phyloP scores from a whole-genome alignment of 2,888 invertebrate genomes.

The Timema cristinae region DNA sequence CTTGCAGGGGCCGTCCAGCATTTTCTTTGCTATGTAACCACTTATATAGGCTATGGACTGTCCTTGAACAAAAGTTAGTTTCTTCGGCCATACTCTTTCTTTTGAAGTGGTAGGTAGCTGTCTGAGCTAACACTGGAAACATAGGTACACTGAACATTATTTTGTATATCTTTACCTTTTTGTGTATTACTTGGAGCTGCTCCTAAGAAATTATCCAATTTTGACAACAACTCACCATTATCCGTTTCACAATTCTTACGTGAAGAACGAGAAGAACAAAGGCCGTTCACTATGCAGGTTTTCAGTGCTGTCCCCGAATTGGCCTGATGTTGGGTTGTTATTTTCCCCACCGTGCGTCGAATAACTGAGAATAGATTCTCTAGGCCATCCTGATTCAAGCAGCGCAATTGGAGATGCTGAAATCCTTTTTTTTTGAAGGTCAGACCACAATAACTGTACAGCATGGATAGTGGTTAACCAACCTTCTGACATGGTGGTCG shows the following conservation, averaged over 20 bases:
- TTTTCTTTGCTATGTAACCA: neutral
- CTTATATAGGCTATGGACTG: conserved; percentile 2
- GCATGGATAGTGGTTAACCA: neutral
- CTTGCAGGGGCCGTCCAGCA: neutral
- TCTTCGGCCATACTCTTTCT: neutral
- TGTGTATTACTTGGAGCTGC: neutral
- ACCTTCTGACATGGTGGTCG: neutral
- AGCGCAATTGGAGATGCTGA: neutral
- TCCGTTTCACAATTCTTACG: neutral
- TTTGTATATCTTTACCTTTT: neutral
- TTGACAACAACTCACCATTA: neutral
- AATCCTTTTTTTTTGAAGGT: neutral
- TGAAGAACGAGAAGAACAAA: neutral
- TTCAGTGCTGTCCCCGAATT: neutral
- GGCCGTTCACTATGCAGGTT: neutral
- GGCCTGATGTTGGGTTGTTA: neutral
- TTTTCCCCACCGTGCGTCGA: too few species aligned
- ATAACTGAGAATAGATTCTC: neutral
- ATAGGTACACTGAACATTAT: neutral
- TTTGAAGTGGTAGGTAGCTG: neutral
- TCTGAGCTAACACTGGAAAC: neutral
- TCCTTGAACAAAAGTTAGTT: neutral
- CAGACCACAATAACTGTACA: neutral
- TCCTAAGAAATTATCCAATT: neutral
- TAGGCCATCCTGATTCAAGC: neutral